phyloP scores from a whole-genome alignment of 2,113 vertebrate genomes.

The Myxocyprinus asiaticus region DNA sequence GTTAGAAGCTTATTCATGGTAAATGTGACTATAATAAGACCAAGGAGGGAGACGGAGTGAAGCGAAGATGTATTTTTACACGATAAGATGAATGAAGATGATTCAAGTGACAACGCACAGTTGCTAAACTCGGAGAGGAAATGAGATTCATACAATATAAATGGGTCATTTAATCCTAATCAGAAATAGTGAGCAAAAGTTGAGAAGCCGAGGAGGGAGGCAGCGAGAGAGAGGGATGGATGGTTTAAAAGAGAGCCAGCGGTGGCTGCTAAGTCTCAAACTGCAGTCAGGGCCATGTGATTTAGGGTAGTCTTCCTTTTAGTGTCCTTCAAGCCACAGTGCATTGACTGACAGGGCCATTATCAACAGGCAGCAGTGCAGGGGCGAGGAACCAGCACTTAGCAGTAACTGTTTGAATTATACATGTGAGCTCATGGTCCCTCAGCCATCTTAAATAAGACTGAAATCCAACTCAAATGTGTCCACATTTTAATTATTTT shows the following conservation, averaged over 20 bases:
- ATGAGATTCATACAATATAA: constrained; percentile 28
- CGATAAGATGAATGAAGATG: background rate
- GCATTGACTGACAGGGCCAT: constrained; percentile 47
- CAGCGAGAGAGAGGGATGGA: background rate
- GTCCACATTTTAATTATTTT: background rate
- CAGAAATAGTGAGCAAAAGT: background rate
- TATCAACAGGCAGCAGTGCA: constrained; percentile 37
- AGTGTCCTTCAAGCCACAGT: constrained; percentile 47
- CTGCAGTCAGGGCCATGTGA: constrained; percentile 5
- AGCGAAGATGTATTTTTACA: background rate
- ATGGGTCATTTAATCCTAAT: constrained; percentile 30
- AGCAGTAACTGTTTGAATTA: constrained; percentile 41
- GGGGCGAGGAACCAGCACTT: constrained; percentile 18
- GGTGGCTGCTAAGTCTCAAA: background rate
- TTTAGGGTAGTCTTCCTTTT: constrained; percentile 31
- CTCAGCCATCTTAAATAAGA: constrained; percentile 22
- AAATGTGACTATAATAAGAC: constrained; percentile 1
- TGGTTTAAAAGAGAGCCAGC: background rate
- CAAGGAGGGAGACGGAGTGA: background rate
- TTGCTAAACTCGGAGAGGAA: constrained; percentile 18
- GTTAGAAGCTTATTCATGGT: constrained; percentile 28
- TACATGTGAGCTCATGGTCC: constrained; percentile 18
- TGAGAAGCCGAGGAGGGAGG: background rate
- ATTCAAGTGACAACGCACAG: background rate
- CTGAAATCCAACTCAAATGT: background rate